These are phyloP conservation scores for Pseudorasbora parva DNA, from an alignment of 2,113 vertebrate genomes.

Conservation along the genomic window DNA sequence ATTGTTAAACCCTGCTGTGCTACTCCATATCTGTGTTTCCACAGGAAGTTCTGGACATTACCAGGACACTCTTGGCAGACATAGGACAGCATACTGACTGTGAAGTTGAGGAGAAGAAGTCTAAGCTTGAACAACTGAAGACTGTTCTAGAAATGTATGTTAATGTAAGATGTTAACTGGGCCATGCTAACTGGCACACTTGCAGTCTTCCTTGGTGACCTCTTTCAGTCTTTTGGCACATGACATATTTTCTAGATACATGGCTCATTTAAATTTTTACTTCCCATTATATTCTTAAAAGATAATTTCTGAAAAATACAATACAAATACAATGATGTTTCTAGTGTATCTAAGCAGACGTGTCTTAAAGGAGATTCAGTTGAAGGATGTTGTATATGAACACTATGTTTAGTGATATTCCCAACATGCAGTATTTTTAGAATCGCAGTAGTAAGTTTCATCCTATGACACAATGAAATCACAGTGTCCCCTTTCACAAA, in stretches of 20 bases:
- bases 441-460: background rate
- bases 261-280: too few relatives aligned
- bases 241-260: constrained; percentile 22
- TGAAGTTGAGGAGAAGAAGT: constrained; percentile 94
- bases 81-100: constrained; percentile 85
- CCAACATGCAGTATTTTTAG: constrained; percentile 14
- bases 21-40: background rate
- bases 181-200: constrained; percentile 12
- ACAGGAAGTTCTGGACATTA: constrained; percentile 97
- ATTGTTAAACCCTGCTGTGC: background rate
- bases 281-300: too few relatives aligned
- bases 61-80: constrained; percentile 88
- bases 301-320: background rate
- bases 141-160: constrained; percentile 97
- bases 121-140: constrained; percentile 95
- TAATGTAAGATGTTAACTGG: constrained; percentile 42
- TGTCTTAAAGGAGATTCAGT: constrained; percentile 2
- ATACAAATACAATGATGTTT: background rate
- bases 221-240: constrained; percentile 17
- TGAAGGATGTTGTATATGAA: background rate
- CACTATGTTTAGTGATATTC: background rate
- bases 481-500: constrained; percentile 34
- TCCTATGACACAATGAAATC: constrained; percentile 12
- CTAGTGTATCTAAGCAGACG: background rate
- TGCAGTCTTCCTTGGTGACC: background rate